phyloP scores from a whole-genome alignment of 2,113 vertebrate species.

The Synchiropus splendidus region DNA sequence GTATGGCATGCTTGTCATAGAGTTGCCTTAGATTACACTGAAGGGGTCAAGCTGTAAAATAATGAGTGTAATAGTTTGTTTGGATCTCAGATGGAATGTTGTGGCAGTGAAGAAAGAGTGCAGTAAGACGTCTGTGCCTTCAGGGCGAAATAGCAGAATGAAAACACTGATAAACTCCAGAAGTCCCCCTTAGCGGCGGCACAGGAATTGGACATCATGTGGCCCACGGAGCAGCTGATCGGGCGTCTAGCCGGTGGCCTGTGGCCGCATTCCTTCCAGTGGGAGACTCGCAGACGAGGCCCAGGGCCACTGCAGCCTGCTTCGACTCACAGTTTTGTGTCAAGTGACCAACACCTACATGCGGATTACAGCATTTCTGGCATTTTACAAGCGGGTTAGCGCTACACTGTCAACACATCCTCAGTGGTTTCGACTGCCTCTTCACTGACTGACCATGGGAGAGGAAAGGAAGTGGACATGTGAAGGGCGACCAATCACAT shows the following conservation, averaged over 20 bases:
- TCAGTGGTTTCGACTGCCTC: neutral
- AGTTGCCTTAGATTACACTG: too few relatives aligned
- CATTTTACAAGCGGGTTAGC: constrained; percentile 53
- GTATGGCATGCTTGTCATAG: too few relatives aligned
- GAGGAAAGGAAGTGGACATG: neutral
- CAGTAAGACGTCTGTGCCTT: too few relatives aligned
- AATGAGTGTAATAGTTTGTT: too few relatives aligned
- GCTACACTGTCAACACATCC: constrained; percentile 29
- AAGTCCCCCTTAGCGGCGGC: neutral
- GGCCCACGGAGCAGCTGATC: constrained; percentile 21
- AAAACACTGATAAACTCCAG: neutral
- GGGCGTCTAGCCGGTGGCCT: constrained; percentile 14
- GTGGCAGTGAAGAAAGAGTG: too few relatives aligned
- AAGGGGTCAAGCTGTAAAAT: too few relatives aligned
- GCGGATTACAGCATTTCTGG: constrained; percentile 53
- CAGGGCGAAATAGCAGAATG: too few relatives aligned
- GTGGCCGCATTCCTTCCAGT: constrained; percentile 31
- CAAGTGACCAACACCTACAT: constrained; percentile 50
- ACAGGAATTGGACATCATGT: constrained; percentile 3
- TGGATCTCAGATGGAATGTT: too few relatives aligned
- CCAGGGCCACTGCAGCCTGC: constrained; percentile 17
- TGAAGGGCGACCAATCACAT: too few relatives aligned
- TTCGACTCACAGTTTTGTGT: constrained; percentile 53
- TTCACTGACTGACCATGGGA: neutral
- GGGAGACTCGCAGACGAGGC: constrained; percentile 28